A percentile compares a stretch with the other conserved stretches of the same genome.
Evolutionary conservation across 2,113 vertebrate genomes (phyloP).

Genomic region (Nycticorax nycticorax): DNA sequence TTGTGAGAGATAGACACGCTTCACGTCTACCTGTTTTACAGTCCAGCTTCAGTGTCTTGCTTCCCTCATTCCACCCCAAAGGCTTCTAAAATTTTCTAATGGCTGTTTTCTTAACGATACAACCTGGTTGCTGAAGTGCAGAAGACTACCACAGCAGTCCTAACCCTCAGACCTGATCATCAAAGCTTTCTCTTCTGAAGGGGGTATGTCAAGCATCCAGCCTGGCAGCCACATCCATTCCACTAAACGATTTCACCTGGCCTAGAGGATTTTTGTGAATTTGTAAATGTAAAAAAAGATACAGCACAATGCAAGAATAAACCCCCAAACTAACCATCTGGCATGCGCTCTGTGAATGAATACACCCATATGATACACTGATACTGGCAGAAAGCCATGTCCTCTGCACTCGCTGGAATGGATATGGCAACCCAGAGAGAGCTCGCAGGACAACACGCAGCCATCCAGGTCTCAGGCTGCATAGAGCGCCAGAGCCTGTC

Average conservation of each 20-base stretch:
- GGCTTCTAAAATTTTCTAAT: not conserved
- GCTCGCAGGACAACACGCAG: too few relatives aligned
- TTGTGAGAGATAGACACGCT: not conserved
- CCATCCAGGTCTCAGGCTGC: too few relatives aligned
- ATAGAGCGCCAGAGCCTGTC: too few relatives aligned
- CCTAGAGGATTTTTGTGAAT: not conserved
- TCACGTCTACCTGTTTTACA: not conserved
- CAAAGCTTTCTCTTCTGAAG: not conserved
- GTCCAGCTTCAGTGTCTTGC: not conserved
- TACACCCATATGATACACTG: not conserved
- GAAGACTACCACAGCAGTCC: not conserved
- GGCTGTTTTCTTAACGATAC: not conserved
- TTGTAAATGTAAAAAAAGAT: not conserved
- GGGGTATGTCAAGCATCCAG: not conserved
- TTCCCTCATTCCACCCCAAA: not conserved
- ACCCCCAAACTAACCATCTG: not conserved
- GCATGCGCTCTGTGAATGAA: not conserved
- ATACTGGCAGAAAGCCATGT: too few relatives aligned
- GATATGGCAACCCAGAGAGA: too few relatives aligned
- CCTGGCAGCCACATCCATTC: not conserved
- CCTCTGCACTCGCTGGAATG: too few relatives aligned
- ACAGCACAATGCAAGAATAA: not conserved
- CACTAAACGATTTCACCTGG: not conserved
- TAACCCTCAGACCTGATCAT: not conserved
- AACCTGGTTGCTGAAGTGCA: not conserved